A percentile compares a stretch with the other conserved stretches of the same genome.
These are phyloP conservation scores for Salminus brasiliensis DNA, from an alignment of 2,113 vertebrate species.

Conservation along the genomic window DNA sequence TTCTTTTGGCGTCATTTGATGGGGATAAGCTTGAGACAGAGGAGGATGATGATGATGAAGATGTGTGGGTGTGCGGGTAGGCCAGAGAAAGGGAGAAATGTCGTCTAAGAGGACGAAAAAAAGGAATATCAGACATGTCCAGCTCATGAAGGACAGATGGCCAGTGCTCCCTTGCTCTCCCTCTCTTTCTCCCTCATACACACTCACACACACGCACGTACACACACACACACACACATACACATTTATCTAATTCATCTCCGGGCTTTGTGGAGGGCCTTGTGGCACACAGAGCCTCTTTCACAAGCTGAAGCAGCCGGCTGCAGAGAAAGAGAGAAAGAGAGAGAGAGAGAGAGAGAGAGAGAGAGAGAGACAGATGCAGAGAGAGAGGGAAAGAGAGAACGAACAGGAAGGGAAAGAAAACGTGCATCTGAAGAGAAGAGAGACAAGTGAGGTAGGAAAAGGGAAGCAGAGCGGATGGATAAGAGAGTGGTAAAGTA, in stretches of 20 bases:
- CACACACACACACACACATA: conserved; percentile 48
- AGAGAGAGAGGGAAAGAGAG: too few relatives aligned
- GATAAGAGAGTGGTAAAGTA: not conserved
- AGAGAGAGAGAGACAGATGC: conserved; percentile 38
- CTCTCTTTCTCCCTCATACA: not conserved
- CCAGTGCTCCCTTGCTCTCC: conserved; percentile 23
- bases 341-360: not conserved
- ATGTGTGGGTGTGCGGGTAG: conserved; percentile 29
- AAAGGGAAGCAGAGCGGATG: conserved; percentile 34
- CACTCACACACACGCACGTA: conserved; percentile 14
- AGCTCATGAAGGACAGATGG: conserved; percentile 55
- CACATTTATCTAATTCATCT: conserved; percentile 71
- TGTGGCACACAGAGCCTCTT: conserved; percentile 64
- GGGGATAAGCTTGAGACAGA: not conserved
- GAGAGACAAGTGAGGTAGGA: conserved; percentile 58
- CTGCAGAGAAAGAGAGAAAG: conserved; percentile 31
- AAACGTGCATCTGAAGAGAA: conserved; percentile 64
- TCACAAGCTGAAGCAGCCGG: conserved; percentile 49
- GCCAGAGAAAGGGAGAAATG: conserved; percentile 4
- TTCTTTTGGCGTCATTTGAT: not conserved
- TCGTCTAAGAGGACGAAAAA: conserved; percentile 18
- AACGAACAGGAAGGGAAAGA: conserved; percentile 18
- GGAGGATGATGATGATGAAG: not conserved
- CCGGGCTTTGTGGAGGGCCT: conserved; percentile 76
- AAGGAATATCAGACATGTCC: conserved; percentile 44